Evolutionary conservation across 2,888 invertebrate genomes (phyloP), one percentile per base, ranked within the genome.

Genomic region (Perizoma flavofasciatum): DNA sequence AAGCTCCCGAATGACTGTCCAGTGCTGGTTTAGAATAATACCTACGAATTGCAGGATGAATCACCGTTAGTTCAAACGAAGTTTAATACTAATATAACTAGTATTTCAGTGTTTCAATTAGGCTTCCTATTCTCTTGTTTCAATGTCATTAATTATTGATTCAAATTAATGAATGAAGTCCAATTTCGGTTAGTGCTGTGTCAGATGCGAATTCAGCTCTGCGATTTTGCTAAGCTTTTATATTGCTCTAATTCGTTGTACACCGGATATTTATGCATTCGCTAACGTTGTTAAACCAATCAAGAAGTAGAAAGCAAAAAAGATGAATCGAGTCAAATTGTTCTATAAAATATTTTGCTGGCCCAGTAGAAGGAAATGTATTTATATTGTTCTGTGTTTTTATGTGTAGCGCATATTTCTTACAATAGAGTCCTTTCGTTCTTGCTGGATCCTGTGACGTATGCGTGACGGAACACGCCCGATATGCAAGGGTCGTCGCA

Each of bases 401-500:
- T 22, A 22, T 22, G 22, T 22, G 22, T 22, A 22, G 22, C 22
- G 48, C 34, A 53, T 5, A 34, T 22, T 55, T 58, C 54, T 58
- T 50, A 50, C 57, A 54, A 58, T 56, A 46, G 10, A 39, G 58
- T 58, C 62, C 63, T 59, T 69, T 46, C 32, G 66, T 68, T 72
- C 47, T 55, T 62, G 34, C 10, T 37, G 55, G 34, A 55, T 49
- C 54, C 44, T 71, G 74, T 79, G 81, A 78, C 75, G 77, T 78
- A 75, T 75, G 80, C 82, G 79, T 84, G 82, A 81, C 79, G 78
- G 72, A 74, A 74, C 76, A 78, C 79, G 81, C 76, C 78, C 77
- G 77, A 77, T 83, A 82, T 85, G 68, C 74, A 81, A 85, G 81
- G 91, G 91, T 90, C 89, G 88, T 81, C 86, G 89, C 87, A 85